Evolutionary conservation across 2,888 invertebrate species (phyloP).

Genomic region (Branchellion lobata): DNA sequence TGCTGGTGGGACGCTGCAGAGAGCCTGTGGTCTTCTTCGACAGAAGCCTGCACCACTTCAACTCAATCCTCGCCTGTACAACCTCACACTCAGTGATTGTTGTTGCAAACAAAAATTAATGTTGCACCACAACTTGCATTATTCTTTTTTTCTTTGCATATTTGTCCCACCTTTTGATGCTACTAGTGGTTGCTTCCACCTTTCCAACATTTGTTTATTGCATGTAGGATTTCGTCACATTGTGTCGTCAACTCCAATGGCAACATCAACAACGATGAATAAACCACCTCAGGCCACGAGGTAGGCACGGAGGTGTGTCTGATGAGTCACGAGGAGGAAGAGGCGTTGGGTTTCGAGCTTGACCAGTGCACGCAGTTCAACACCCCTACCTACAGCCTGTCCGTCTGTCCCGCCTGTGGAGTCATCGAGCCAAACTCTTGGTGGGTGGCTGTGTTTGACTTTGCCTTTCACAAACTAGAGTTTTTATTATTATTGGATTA

Average conservation of each 20-base stretch:
- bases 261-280: background rate
- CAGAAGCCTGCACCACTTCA: slow-evolving; percentile 68
- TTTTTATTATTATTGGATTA: slow-evolving; percentile 20
- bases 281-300: slow-evolving; percentile 55
- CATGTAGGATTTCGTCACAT: background rate
- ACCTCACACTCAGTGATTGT: no score
- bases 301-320: slow-evolving; percentile 57
- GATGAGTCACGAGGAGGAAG: slow-evolving; percentile 60
- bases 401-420: slow-evolving; percentile 59
- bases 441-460: slow-evolving; percentile 51
- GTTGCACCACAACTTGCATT: no score
- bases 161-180: background rate
- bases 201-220: no score
- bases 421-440: slow-evolving; percentile 57
- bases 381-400: slow-evolving; percentile 58
- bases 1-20: slow-evolving; percentile 69
- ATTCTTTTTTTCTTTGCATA: background rate
- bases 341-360: slow-evolving; percentile 58
- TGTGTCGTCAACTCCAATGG: background rate
- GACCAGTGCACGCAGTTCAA: slow-evolving; percentile 59
- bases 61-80: slow-evolving; percentile 69
- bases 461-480: no score
- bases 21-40: slow-evolving; percentile 70
- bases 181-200: background rate
- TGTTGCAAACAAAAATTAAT: no score